A percentile compares a stretch with the other conserved stretches of the same genome.
phyloP scores from a whole-genome alignment of 2,888 invertebrate species.

The Leuctra nigra region DNA sequence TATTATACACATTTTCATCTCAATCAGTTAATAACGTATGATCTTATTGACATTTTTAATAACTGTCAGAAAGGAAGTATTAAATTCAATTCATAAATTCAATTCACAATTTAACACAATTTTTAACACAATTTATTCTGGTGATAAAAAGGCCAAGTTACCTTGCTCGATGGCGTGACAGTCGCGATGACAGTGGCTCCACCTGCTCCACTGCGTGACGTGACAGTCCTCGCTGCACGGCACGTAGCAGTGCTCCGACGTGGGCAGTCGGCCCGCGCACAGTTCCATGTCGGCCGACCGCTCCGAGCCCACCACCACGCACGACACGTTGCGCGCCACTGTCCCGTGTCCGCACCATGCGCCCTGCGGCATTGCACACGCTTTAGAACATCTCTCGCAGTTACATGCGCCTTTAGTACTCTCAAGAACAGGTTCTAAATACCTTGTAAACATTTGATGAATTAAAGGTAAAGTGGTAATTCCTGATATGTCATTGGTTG shows the following conservation, averaged over 20 bases:
- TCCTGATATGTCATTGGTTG: too few species aligned
- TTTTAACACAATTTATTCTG: not conserved
- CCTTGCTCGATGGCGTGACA: constrained; percentile 31
- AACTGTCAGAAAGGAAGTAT: too few species aligned
- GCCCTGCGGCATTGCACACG: constrained; percentile 34
- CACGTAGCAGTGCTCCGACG: constrained; percentile 37
- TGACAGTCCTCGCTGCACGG: constrained; percentile 40
- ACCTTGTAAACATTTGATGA: too few species aligned
- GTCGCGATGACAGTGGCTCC: constrained; percentile 39
- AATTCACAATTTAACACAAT: not conserved
- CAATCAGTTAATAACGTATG: too few species aligned
- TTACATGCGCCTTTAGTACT: too few species aligned
- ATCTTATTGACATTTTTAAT: too few species aligned
- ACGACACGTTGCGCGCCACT: constrained; percentile 37
- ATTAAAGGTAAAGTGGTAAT: too few species aligned
- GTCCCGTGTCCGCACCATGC: constrained; percentile 39
- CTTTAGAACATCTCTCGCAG: too few species aligned
- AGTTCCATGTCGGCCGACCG: constrained; percentile 33
- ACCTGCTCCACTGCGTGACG: constrained; percentile 39
- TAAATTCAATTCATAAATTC: not conserved
- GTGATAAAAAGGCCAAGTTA: constrained; percentile 18
- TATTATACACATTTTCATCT: too few species aligned
- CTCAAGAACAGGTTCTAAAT: too few species aligned
- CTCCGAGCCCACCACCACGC: constrained; percentile 34
- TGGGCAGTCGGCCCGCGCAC: constrained; percentile 24